Evolutionary conservation across 2,113 vertebrate genomes (phyloP).

Genomic region (Tenrec ecaudatus): DNA sequence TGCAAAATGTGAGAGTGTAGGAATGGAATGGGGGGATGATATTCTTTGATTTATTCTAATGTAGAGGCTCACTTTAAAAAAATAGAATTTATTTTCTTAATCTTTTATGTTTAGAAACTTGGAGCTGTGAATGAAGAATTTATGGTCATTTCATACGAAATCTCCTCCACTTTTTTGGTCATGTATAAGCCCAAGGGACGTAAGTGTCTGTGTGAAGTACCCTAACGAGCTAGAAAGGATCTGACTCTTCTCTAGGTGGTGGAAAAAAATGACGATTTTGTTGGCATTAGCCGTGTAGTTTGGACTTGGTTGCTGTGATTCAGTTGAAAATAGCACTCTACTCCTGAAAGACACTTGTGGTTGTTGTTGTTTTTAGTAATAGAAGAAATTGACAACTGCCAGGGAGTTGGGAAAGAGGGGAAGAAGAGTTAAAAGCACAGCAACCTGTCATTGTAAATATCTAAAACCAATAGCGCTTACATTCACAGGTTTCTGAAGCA

Average conservation of each 20-base stretch:
- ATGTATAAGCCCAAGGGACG: background rate
- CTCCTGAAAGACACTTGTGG: slow-evolving; percentile 14
- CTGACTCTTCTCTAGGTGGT: slow-evolving; percentile 49
- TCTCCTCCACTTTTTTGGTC: background rate
- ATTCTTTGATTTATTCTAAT: background rate
- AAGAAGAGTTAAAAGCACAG: background rate
- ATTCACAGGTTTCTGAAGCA: background rate
- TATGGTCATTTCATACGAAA: background rate
- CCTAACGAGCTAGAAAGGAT: slow-evolving; percentile 43
- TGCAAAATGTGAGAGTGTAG: background rate
- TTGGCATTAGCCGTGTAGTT: slow-evolving; percentile 59
- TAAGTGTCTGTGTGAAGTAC: background rate
- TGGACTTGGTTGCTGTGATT: slow-evolving; percentile 72
- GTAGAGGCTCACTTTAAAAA: slow-evolving; percentile 7
- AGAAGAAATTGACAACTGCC: slow-evolving; percentile 42
- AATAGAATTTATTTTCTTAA: slow-evolving; percentile 26
- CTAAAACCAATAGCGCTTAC: background rate
- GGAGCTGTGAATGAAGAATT: background rate
- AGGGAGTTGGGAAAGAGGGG: background rate
- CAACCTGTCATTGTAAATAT: slow-evolving; percentile 18
- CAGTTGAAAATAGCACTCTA: slow-evolving; percentile 48
- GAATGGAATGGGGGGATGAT: background rate
- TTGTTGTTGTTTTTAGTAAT: background rate
- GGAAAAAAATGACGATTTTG: slow-evolving; percentile 63
- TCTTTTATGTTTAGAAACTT: slow-evolving; percentile 48